phyloP scores from a whole-genome alignment of 2,113 vertebrate species.

The Odocoileus hemionus region DNA sequence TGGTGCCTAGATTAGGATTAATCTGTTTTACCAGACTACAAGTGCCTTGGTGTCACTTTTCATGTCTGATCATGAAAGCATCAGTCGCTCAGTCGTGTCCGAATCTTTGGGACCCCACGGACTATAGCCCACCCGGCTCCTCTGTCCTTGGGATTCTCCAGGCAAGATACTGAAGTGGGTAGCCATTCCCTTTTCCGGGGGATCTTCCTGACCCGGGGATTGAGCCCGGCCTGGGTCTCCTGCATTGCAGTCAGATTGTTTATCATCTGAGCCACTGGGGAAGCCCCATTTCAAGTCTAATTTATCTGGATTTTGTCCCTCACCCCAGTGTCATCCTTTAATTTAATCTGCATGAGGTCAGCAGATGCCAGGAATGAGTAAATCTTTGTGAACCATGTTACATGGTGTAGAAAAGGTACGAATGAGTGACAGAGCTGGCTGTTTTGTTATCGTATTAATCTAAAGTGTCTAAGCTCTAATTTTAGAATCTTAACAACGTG shows the following conservation, averaged over 20 bases:
- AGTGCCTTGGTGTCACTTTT: not conserved
- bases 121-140: not conserved
- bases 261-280: not conserved
- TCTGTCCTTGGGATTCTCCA: not conserved
- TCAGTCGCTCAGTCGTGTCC: rapidly evolving
- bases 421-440: not conserved
- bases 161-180: not conserved
- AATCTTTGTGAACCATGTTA: not conserved
- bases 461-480: not conserved
- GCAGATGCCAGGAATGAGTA: not conserved
- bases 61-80: not conserved
- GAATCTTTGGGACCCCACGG: not conserved
- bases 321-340: rapidly evolving
- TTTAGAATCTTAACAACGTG: not conserved
- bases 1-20: not conserved
- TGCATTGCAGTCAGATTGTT: not conserved
- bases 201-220: not conserved
- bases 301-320: not conserved
- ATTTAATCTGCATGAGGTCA: not conserved
- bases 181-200: not conserved
- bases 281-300: not conserved
- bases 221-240: not conserved
- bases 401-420: not conserved
- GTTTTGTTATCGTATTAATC: not conserved
- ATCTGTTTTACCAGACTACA: not conserved